Evolutionary conservation across 2,888 invertebrate genomes (phyloP).

Genomic region (Ophraella communa): DNA sequence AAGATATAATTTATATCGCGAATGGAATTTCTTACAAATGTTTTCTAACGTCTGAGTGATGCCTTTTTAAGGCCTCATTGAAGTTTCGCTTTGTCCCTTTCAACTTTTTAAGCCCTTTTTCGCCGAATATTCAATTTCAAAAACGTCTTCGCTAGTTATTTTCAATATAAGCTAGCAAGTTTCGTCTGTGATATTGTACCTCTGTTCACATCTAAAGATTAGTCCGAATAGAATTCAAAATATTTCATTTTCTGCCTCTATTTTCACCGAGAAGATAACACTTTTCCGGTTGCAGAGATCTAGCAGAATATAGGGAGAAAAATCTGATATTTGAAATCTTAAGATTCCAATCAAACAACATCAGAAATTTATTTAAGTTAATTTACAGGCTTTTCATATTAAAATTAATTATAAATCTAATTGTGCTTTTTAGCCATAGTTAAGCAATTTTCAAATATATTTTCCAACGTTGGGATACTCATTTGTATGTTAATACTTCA

Average conservation of each 20-base stretch:
- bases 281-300: neutral
- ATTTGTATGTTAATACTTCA: no score
- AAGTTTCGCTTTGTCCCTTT: slow-evolving; percentile 21
- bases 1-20: slow-evolving; percentile 17
- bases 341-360: no score
- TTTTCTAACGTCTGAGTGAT: slow-evolving; percentile 7
- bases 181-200: slow-evolving; percentile 25
- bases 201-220: slow-evolving; percentile 1
- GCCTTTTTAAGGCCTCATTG: slow-evolving; percentile 11
- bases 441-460: no score
- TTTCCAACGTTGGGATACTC: no score
- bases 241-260: neutral
- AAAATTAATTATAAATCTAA: no score
- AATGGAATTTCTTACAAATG: slow-evolving; percentile 16
- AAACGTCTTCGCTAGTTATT: slow-evolving; percentile 20
- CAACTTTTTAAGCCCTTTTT: slow-evolving; percentile 21
- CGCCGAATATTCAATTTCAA: slow-evolving; percentile 20
- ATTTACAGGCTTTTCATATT: no score
- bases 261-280: slow-evolving; percentile 1
- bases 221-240: neutral
- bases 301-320: neutral
- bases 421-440: no score
- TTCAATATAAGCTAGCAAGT: slow-evolving; percentile 20
- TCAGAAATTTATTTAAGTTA: no score
- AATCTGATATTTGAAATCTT: no score